These are phyloP conservation scores for Actinopyga echinites DNA, from an alignment of 53 echinoderm and acorn worm species.

Conservation along the genomic window DNA sequence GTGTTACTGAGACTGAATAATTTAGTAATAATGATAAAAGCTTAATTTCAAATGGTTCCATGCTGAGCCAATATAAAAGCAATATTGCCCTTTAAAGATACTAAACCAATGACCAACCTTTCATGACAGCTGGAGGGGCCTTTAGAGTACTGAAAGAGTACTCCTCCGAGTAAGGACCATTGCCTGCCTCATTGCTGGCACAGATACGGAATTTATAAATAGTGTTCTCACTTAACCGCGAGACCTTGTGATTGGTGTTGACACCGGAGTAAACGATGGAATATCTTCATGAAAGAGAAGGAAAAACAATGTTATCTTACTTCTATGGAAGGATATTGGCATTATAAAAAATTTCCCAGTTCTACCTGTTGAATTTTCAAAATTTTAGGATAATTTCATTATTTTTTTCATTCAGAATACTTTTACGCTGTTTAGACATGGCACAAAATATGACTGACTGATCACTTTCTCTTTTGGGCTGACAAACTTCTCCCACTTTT, in stretches of 20 bases:
- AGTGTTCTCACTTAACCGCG: constrained; percentile 86
- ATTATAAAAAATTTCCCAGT: no score
- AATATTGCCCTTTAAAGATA: neutral
- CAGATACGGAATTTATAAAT: constrained; percentile 90
- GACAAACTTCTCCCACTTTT: no score
- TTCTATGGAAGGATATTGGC: no score
- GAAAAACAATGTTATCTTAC: neutral
- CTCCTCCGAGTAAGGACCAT: constrained; percentile 91
- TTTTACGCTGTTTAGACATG: no score
- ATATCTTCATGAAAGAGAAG: constrained; percentile 53
- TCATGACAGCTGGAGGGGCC: constrained; percentile 89
- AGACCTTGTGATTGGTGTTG: constrained; percentile 87
- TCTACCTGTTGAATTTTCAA: no score
- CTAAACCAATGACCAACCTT: constrained; percentile 48
- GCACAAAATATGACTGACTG: no score
- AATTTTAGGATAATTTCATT: no score
- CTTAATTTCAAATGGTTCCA: neutral
- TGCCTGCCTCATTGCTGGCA: constrained; percentile 97
- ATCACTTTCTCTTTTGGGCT: no score
- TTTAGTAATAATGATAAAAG: neutral
- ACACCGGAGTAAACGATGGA: constrained; percentile 85
- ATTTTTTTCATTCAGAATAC: no score
- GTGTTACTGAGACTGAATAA: no score
- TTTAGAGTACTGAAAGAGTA: constrained; percentile 86
- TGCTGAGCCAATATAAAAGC: no score